Base-by-base conservation (phyloP, 2,113 vertebrate genomes). In the Nothocercus julius region DNA sequence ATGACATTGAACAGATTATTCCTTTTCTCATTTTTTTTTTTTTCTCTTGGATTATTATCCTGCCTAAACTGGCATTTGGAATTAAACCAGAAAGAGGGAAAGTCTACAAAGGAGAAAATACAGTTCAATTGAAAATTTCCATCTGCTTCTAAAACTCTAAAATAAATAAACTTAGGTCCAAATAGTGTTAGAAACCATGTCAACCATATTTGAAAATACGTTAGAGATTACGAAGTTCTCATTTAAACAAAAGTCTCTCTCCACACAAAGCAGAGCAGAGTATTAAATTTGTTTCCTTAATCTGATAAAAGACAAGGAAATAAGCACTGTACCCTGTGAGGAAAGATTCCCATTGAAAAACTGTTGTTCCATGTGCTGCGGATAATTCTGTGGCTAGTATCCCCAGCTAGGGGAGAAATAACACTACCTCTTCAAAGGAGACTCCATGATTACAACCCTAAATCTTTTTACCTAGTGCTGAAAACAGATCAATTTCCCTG, bases 301-400 rank as follows among this genome's bases (percentile, higher is more conserved):
- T 4, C 6, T 58, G 49, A 45, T 44, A 70, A 92, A 54, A 25
- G 8, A 6, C n/a, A 18, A 72, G 44, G 56, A 90, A 36, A 3
- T 58, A n/a, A 21, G 30, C 28, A 13, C 22, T 89, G 49, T 27
- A 22, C 11, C 22, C 24, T 32, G n/a, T 53, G 62, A 56, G 14
- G 47, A 80, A 5, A 34, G 59, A 4, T 20, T 80, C 25, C 21
- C 25, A 2, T 6, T 69, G 47, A 32, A 76, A 80, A 61, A 9
- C 7, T 32, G 49, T 49, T 25, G 9, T 56, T 86, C 40, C 32
- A 14, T 20, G 4, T 10, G 11, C 27, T 72, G 38, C 18, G n/a
- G 14, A 9, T 9, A 3, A 5, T 49, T 7, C 21, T 0, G 0
- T 6, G 40, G 0, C 5, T 36, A 42, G 7, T 27, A 8, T 42